Base-by-base conservation (phyloP, 2,888 invertebrate species). In the Plagodis pulveraria region DNA sequence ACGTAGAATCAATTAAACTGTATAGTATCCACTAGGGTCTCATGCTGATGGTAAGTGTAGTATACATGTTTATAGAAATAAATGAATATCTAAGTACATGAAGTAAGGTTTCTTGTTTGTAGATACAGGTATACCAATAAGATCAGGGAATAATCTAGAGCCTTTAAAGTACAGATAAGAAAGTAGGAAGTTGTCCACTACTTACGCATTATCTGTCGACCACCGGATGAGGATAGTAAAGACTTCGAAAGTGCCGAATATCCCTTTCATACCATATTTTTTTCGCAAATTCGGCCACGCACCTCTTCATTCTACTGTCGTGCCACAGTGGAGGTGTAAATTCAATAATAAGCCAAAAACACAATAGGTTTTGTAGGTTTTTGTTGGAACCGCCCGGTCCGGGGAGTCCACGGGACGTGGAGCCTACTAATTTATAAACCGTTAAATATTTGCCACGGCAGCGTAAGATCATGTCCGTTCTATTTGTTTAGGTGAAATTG, bases 401-500 rank as follows among this genome's bases (percentile, higher is more conserved):
- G 74, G 79, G 80, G 79, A 66, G 78, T 71, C 74, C 38, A 47
- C 33, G 52, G 56, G 53, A 50, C 43, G 50, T 47, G 48, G 50
- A 47, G 50, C 69, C 69, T 67, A 76, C 71, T 76, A 73, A 83
- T 83, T 83, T 80, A 79, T 80, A 76, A 75, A 84, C 86, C 83
- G 86, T 84, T 86, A 86, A 83, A 80, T 78, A 83, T 81, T 85
- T 80, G 79, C 74, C 73, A 72, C 77, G 76, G 70, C 73, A 72
- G 66, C 67, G 72, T 74, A 70, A 77, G 73, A 82, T 80, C 79
- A 78, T 81, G 81, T 73, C 80, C 71, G 75, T 72, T 54, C 71
- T 85, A 75, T 86, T 87, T 84, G 82, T 86, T 87, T 84, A 83
- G 84, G 84, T 82, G 84, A 84, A 84, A 84, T 76, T 80, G 82